Evolutionary conservation across 2,797 vertebrate species (phyloP), one percentile per base, ranked within the genome.

Genomic region (Crocidura indochinensis): DNA sequence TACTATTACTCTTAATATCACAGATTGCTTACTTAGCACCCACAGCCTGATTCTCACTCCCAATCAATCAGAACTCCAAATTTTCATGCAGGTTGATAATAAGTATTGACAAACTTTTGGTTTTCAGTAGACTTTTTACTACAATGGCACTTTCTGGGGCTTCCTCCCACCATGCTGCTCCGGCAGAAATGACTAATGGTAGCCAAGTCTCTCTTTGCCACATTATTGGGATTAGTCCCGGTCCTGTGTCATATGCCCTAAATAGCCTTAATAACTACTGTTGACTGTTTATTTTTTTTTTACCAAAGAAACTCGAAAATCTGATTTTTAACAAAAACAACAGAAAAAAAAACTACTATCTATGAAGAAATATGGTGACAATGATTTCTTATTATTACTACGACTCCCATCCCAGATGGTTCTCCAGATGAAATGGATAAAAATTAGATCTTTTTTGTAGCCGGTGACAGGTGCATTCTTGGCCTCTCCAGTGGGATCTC

Each of bases 381-480:
- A 95, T 94, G 94, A 95, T 96, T 93, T 94, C 92, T 95, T 94
- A 95, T 96, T 94, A 96, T 95, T 93, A 91, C 89, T 83, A 68
- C 79, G 88, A 83, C 92, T 95, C 92, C 95, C 94, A 94, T 83
- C 85, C 93, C 95, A 97, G 95, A 95, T 96, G 95, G 93, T 90
- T 94, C 94, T 96, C 89, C 92, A 95, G 96, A 96, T 95, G 95
- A 96, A 96, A 95, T 90, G 82, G 91, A 90, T 90, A 90, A 91
- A 96, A 96, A 88, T 15, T 81, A 91, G 95, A 94, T 93, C 77
- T 65, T 97, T 87, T 96, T 89, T 96, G 93, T 91, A 84, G 68
- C 76, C 93, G 93, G 84, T 94, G 95, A 96, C 95, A 96, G 95
- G 95, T 95, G 95, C 91, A 93, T 90, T 51, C 83, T 84, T 71